phyloP scores from a whole-genome alignment of 1,140 invertebrate genomes.

The Meloidogyne floridensis region DNA sequence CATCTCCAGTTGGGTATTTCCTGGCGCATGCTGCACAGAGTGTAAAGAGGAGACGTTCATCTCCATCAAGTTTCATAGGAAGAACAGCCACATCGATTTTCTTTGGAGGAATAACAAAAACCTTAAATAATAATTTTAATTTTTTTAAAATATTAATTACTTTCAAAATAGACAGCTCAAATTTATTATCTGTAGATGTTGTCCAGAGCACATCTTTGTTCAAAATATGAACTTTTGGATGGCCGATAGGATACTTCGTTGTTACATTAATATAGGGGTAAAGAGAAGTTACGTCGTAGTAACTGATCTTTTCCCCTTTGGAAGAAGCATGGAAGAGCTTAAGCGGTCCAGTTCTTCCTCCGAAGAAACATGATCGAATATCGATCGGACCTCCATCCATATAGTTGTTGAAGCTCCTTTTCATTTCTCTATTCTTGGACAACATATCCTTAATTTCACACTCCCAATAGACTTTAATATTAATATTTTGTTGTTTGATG shows the following conservation, averaged over 20 bases:
- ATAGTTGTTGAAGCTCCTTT: background rate
- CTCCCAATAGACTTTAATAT: constrained; percentile 11
- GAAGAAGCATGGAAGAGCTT: background rate
- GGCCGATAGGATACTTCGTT: background rate
- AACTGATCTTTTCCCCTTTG: background rate
- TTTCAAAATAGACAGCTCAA: too few species aligned
- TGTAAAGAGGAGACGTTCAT: background rate
- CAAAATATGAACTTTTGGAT: background rate
- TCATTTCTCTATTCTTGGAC: background rate
- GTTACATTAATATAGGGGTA: constrained; percentile 1
- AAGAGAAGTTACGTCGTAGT: background rate
- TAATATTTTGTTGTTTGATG: background rate
- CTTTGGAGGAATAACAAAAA: background rate
- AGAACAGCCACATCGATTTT: background rate
- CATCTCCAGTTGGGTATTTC: background rate
- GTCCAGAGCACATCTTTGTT: background rate
- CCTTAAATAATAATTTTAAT: background rate
- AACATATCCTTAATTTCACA: background rate
- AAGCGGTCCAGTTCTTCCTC: constrained; percentile 10
- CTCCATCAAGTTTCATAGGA: background rate
- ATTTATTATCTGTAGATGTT: background rate
- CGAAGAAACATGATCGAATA: background rate
- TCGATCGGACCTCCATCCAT: background rate
- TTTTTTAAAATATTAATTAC: background rate
- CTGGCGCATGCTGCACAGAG: background rate